Conservation (phyloP, 1,140 invertebrate genomes). For the Drosophila ironensis region DNA sequence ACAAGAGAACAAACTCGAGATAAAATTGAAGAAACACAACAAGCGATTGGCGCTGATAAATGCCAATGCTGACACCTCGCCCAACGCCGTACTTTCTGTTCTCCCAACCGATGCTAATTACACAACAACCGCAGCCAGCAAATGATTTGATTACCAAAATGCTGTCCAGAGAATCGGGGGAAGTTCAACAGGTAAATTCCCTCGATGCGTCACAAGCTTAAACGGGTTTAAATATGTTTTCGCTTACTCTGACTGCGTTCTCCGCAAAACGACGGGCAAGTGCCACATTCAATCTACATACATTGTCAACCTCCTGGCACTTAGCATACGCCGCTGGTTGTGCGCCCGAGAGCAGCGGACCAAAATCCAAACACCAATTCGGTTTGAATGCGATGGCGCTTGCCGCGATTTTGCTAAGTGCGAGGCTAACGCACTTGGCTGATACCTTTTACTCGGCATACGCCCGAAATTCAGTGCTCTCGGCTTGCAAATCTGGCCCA, state of each 20-base stretch:
- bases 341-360: conserved; percentile 1
- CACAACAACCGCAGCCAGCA: conserved; percentile 2
- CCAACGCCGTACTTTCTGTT: neutral
- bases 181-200: conserved; percentile 35
- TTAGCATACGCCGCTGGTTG: conserved; percentile 64
- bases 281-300: conserved; percentile 25
- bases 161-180: conserved; percentile 20
- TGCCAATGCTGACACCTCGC: neutral
- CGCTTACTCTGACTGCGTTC: conserved; percentile 10
- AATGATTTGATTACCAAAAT: conserved; percentile 22
- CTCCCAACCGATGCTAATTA: conserved; percentile 9
- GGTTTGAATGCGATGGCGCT: neutral
- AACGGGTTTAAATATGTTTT: conserved; percentile 35
- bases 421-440: conserved; percentile 23
- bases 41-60: neutral
- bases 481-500: conserved; percentile 31
- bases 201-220: conserved; percentile 15
- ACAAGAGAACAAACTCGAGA: conserved; percentile 14
- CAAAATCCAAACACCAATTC: conserved; percentile 49
- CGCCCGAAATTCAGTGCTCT: conserved; percentile 10
- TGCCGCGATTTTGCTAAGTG: conserved; percentile 32
- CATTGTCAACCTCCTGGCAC: conserved; percentile 8
- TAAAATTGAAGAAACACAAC: neutral
- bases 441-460: conserved; percentile 54
- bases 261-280: conserved; percentile 15